Conservation (phyloP, 2,888 invertebrate species). For the Eupithecia subumbrata region DNA sequence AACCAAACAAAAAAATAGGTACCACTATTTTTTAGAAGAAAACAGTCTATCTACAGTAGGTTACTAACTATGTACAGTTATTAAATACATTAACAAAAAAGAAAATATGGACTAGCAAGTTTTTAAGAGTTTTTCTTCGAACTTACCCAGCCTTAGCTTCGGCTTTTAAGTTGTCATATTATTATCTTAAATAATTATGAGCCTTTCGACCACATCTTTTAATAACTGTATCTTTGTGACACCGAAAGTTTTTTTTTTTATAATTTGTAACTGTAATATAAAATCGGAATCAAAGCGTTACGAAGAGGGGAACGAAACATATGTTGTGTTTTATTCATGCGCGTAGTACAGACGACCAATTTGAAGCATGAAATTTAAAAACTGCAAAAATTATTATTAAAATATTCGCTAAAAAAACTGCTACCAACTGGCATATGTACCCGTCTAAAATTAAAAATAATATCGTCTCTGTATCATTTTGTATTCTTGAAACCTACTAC, state of each 20-base stretch:
- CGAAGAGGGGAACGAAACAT: constrained; percentile 66
- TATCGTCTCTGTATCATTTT: background rate
- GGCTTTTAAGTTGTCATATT: constrained; percentile 48
- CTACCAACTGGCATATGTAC: background rate
- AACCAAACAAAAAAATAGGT: background rate
- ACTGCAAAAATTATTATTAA: background rate
- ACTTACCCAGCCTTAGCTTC: background rate
- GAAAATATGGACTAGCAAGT: background rate
- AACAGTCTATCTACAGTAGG: no score
- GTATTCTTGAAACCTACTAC: background rate
- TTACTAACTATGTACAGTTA: no score
- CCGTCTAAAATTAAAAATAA: background rate
- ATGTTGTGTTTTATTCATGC: constrained; percentile 80
- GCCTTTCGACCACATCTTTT: constrained; percentile 58
- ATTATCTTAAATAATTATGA: constrained; percentile 68
- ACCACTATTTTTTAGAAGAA: background rate
- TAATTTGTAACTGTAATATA: constrained; percentile 60
- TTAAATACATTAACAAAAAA: no score
- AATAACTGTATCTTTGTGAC: constrained; percentile 59
- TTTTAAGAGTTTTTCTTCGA: constrained; percentile 4
- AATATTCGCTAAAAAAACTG: background rate
- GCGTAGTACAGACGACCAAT: constrained; percentile 56
- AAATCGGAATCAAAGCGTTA: constrained; percentile 67
- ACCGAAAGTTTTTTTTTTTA: constrained; percentile 9
- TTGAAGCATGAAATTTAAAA: background rate